Evolutionary conservation across 2,113 vertebrate species (phyloP).

Genomic region (Brachyhypopomus occidentalis): DNA sequence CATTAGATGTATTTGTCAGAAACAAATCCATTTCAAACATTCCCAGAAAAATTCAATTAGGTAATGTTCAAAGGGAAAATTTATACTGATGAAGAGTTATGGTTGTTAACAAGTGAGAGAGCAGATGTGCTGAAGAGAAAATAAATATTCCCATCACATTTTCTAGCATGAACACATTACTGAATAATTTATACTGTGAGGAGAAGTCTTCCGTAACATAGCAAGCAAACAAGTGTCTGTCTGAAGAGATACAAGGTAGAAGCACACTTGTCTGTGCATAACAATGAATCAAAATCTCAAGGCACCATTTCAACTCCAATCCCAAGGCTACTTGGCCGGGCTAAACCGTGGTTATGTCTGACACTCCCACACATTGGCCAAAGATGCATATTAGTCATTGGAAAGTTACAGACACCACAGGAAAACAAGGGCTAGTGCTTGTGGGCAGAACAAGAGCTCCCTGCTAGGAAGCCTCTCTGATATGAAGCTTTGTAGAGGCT

Average conservation of each 20-base stretch:
- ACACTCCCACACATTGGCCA: conserved; percentile 10
- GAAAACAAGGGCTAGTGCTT: background rate
- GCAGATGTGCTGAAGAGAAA: background rate
- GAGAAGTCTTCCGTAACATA: conserved; percentile 7
- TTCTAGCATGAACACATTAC: background rate
- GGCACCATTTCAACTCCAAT: background rate
- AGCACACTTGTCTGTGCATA: conserved; percentile 4
- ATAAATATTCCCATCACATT: conserved; percentile 12
- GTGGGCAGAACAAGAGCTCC: conserved; percentile 20
- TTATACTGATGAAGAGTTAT: background rate
- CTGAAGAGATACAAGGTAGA: conserved; percentile 16
- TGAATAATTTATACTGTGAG: conserved; percentile 3
- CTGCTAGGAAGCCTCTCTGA: conserved; percentile 17
- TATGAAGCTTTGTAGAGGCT: background rate
- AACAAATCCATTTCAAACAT: no score
- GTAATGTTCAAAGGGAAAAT: background rate
- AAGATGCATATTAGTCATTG: conserved; percentile 15
- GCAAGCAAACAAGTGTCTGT: conserved; percentile 22
- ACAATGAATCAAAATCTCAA: conserved; percentile 22
- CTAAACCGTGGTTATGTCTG: background rate
- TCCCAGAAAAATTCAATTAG: background rate
- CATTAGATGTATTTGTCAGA: no score
- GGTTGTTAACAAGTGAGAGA: background rate
- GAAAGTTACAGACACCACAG: background rate
- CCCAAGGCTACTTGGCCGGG: background rate